These are phyloP conservation scores for Sebastes fasciatus DNA, from an alignment of 2,113 vertebrate genomes.

Conservation along the genomic window DNA sequence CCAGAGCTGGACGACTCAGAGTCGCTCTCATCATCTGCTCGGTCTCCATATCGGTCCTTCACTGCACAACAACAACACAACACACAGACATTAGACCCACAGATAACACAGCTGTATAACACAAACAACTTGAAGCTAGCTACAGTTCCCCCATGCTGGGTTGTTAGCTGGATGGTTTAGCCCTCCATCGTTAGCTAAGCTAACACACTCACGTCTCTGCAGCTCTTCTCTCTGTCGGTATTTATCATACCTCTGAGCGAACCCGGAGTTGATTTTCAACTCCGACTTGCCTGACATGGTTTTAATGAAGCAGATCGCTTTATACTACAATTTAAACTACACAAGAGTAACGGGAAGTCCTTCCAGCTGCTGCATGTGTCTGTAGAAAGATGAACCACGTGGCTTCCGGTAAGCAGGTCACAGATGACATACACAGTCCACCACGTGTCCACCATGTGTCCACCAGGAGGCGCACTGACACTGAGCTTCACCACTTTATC, in stretches of 20 bases:
- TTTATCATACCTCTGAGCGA: slow-evolving; percentile 88
- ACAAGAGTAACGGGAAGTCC: not conserved
- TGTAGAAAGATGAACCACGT: slow-evolving; percentile 34
- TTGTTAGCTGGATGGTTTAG: slow-evolving; percentile 40
- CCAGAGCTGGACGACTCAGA: too few relatives aligned
- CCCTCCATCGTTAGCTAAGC: slow-evolving; percentile 17
- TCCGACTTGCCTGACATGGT: slow-evolving; percentile 75
- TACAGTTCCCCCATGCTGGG: slow-evolving; percentile 27
- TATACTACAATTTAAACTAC: not conserved
- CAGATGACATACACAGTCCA: accelerated
- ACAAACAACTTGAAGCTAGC: not conserved
- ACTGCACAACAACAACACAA: slow-evolving; percentile 77
- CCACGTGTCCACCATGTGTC: not conserved
- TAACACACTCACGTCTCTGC: slow-evolving; percentile 87
- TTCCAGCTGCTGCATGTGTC: slow-evolving; percentile 3
- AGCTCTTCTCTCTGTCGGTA: slow-evolving; percentile 92
- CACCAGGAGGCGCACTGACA: slow-evolving; percentile 33
- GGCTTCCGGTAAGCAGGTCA: slow-evolving; percentile 52
- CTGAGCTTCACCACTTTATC: not conserved
- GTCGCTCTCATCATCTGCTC: slow-evolving; percentile 1
- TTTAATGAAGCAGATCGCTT: not conserved
- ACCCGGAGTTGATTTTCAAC: slow-evolving; percentile 87
- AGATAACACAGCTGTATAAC: accelerated
- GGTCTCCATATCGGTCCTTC: slow-evolving; percentile 89
- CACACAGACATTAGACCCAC: not conserved